Evolutionary conservation across 2,113 vertebrate genomes (phyloP).

Genomic region (Hypomesus transpacificus): DNA sequence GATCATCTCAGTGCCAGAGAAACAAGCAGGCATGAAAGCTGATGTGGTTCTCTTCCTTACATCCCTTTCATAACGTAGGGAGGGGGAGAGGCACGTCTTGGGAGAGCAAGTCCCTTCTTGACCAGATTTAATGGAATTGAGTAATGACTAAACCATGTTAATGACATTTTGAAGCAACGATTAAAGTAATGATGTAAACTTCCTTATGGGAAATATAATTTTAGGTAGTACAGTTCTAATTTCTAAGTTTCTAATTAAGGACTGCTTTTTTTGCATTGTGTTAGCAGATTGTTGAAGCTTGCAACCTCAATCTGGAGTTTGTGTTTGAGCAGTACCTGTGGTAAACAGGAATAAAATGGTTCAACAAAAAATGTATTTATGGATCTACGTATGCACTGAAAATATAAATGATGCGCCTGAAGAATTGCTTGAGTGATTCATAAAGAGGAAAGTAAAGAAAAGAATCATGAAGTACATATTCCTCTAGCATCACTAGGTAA

Average conservation of each 20-base stretch:
- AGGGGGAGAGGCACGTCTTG: background rate
- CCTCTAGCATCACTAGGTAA: too few relatives aligned
- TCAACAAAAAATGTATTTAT: too few relatives aligned
- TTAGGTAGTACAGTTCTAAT: too few relatives aligned
- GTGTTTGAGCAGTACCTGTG: too few relatives aligned
- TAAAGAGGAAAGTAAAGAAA: background rate
- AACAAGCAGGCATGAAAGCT: constrained; percentile 2
- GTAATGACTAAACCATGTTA: constrained; percentile 66
- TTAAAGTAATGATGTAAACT: constrained; percentile 62
- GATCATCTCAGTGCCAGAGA: constrained; percentile 8
- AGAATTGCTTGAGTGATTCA: background rate
- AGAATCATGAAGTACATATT: too few relatives aligned
- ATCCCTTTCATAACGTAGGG: background rate
- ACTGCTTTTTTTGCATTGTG: too few relatives aligned
- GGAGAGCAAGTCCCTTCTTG: constrained; percentile 49
- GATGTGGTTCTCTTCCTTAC: background rate
- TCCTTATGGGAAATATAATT: constrained; percentile 33
- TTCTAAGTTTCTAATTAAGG: too few relatives aligned
- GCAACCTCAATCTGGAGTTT: too few relatives aligned
- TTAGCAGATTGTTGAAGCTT: too few relatives aligned
- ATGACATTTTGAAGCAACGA: constrained; percentile 66
- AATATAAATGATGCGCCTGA: background rate
- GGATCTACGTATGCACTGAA: too few relatives aligned
- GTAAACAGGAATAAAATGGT: too few relatives aligned
- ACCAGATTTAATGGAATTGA: constrained; percentile 64